Evolutionary conservation across 2,113 vertebrate genomes (phyloP).

Genomic region (Elephantulus edwardii): DNA sequence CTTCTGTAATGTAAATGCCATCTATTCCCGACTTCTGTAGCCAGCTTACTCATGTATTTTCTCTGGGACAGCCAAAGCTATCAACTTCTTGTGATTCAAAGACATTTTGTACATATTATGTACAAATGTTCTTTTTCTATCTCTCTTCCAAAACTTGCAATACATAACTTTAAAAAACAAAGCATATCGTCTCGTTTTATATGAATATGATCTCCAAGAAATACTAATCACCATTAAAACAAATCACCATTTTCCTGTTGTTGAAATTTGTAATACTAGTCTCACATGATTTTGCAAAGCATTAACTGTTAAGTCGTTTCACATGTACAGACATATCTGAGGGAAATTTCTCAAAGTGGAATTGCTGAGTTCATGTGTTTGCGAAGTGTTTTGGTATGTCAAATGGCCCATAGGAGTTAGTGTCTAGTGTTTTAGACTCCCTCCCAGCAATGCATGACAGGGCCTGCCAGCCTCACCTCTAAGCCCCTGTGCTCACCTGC

Average conservation of each 20-base stretch:
- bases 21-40: neutral
- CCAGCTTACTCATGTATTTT: neutral
- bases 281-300: neutral
- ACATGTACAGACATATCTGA: neutral
- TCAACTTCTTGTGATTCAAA: neutral
- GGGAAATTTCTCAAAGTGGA: neutral
- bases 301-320: neutral
- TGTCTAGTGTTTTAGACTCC: neutral
- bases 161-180: neutral
- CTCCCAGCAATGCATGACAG: neutral
- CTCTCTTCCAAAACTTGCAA: neutral
- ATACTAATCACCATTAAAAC: neutral
- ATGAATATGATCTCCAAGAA: neutral
- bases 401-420: no score
- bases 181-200: neutral
- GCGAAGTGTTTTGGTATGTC: neutral
- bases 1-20: neutral
- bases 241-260: neutral
- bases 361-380: neutral
- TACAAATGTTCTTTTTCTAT: neutral
- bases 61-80: neutral
- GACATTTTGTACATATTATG: neutral
- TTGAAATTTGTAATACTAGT: neutral
- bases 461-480: neutral
- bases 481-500: neutral